A percentile compares a stretch with the other conserved stretches of the same genome.
phyloP scores from a whole-genome alignment of 2,797 vertebrate genomes.

The Gouania willdenowi region DNA sequence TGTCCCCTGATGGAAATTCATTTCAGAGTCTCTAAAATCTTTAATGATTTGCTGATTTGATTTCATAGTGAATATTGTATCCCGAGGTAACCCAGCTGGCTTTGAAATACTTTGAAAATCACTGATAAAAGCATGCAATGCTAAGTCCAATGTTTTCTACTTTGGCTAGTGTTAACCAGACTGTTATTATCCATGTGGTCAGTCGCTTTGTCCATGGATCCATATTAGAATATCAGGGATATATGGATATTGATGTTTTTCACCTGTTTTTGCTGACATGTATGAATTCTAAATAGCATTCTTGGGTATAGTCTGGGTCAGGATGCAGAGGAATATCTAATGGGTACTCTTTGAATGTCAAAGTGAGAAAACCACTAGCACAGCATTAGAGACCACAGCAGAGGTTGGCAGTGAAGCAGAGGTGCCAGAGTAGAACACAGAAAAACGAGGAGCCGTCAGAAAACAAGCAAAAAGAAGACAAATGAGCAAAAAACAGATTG shows the following conservation, averaged over 20 bases:
- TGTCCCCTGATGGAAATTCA: slow-evolving; percentile 31
- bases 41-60: slow-evolving; percentile 40
- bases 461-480: slow-evolving; percentile 10
- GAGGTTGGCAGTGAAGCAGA: slow-evolving; percentile 6
- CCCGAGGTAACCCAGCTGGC: slow-evolving; percentile 40
- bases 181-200: slow-evolving; percentile 46
- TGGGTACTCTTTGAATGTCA: slow-evolving; percentile 61
- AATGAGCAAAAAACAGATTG: slow-evolving; percentile 17
- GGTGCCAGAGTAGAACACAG: slow-evolving; percentile 7
- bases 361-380: slow-evolving; percentile 56
- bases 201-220: slow-evolving; percentile 55
- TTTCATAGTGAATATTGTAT: slow-evolving; percentile 36
- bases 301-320: slow-evolving; percentile 46
- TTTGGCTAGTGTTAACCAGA: slow-evolving; percentile 34
- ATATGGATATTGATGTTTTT: slow-evolving; percentile 70
- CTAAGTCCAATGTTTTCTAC: slow-evolving; percentile 42
- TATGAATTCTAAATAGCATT: slow-evolving; percentile 58
- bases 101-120: slow-evolving; percentile 42
- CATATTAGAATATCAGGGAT: slow-evolving; percentile 69
- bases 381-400: slow-evolving; percentile 45
- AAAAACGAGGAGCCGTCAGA: slow-evolving; percentile 4
- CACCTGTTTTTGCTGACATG: slow-evolving; percentile 68
- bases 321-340: slow-evolving; percentile 61
- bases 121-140: slow-evolving; percentile 28
- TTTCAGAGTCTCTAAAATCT: slow-evolving; percentile 27